Evolutionary conservation across 2,888 invertebrate species (phyloP), one percentile per base, ranked within the genome.

Genomic region (Pelosia muscerda): DNA sequence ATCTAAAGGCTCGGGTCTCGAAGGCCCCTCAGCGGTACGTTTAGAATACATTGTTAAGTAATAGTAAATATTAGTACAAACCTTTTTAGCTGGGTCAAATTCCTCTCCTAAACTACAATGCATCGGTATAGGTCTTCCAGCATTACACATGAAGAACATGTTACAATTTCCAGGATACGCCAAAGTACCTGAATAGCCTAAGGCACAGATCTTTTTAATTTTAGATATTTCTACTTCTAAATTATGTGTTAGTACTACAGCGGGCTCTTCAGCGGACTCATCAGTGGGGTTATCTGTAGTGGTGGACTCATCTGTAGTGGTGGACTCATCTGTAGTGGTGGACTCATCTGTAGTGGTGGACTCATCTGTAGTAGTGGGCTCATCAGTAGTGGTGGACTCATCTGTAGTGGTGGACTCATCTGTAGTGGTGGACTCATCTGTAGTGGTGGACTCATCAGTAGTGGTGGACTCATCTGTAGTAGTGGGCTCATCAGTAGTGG

Each of bases 21-120:
- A n/a, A n/a, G n/a, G n/a, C n/a, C n/a, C n/a, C n/a, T n/a, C n/a
- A n/a, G n/a, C n/a, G n/a, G n/a, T n/a, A n/a, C n/a, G n/a, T n/a
- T n/a, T n/a, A n/a, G n/a, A n/a, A n/a, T n/a, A n/a, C n/a, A n/a
- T n/a, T n/a, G n/a, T n/a, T n/a, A n/a, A n/a, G n/a, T n/a, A n/a
- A n/a, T n/a, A n/a, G n/a, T 15, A 15, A 15, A 19, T 56, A 53
- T 10, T 13, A 55, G 11, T 13, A 57, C 57, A 19, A 26, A 57
- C 57, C 57, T 57, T 28, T 31, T 57, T 57, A 25, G 19, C 15
- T 2, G 28, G 19, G 19, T 57, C 28, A 8, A 28, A 57, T 57
- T 57, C 57, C 0, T 57, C 28, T 28, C 57, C 57, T 10, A 57
- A 57, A 57, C n/a, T 57, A n/a, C 57, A 57, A n/a, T 57, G 19